Conservation (phyloP, 2,888 invertebrate genomes). For the Agrochola circellaris region DNA sequence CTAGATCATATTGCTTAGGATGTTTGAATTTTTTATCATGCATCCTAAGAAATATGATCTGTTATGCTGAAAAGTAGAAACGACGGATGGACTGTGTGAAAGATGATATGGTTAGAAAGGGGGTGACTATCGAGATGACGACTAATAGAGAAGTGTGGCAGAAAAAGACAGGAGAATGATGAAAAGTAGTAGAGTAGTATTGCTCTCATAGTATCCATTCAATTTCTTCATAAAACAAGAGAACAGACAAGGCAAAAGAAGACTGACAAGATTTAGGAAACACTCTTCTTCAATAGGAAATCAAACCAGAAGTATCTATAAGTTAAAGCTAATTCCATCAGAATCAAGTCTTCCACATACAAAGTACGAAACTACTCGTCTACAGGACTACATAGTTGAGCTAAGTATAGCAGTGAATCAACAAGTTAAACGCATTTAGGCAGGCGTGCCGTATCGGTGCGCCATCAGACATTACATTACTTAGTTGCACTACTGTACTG, state of each 20-base stretch:
- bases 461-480: slow-evolving; percentile 58
- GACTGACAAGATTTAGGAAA: background rate
- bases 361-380: slow-evolving; percentile 8
- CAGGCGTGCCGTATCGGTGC: slow-evolving; percentile 62
- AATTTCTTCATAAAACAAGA: background rate
- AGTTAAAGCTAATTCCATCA: background rate
- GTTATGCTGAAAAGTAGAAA: background rate
- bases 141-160: too few relatives aligned
- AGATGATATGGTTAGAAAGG: too few relatives aligned
- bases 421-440: slow-evolving; percentile 61
- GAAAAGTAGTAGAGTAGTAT: too few relatives aligned
- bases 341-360: background rate
- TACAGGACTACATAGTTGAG: slow-evolving; percentile 22
- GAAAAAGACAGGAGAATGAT: too few relatives aligned
- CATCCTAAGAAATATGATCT: background rate
- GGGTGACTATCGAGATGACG: too few relatives aligned
- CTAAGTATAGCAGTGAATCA: slow-evolving; percentile 56
- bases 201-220: background rate
- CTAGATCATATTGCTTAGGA: too few relatives aligned
- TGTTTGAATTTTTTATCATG: too few relatives aligned
- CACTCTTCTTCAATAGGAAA: background rate
- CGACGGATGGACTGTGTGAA: too few relatives aligned
- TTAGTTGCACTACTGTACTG: slow-evolving; percentile 58
- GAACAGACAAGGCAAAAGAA: background rate
- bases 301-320: background rate